These are phyloP conservation scores for Drosophila paucipuncta DNA, from an alignment of 2,888 invertebrate genomes.

Conservation along the genomic window DNA sequence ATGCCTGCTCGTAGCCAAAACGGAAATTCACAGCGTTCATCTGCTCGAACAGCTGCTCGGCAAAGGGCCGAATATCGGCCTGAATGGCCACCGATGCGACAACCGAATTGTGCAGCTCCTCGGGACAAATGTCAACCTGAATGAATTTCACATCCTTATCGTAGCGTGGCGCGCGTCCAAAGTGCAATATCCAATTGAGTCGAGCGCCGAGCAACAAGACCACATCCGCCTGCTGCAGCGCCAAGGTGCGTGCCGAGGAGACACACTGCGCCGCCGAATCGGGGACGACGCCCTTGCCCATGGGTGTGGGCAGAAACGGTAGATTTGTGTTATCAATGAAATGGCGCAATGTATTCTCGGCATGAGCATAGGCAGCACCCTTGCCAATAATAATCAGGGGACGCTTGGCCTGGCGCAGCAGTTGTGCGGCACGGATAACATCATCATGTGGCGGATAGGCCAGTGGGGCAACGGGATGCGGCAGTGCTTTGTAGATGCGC, in stretches of 20 bases:
- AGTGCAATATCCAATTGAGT: conserved; percentile 99
- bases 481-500: conserved; percentile 82
- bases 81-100: conserved; percentile 92
- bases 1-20: conserved; percentile 87
- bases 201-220: conserved; percentile 95
- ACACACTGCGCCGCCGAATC: conserved; percentile 91
- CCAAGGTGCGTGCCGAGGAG: conserved; percentile 94
- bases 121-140: conserved; percentile 95
- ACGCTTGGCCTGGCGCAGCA: conserved; percentile 90
- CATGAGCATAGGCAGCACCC: conserved; percentile 93
- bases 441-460: conserved; percentile 90
- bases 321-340: conserved; percentile 90
- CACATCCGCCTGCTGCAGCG: conserved; percentile 95
- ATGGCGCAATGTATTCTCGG: conserved; percentile 90
- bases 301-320: conserved; percentile 97
- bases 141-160: conserved; percentile 93
- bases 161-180: conserved; percentile 95
- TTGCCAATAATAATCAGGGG: conserved; percentile 97
- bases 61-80: conserved; percentile 92
- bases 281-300: conserved; percentile 94
- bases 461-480: conserved; percentile 87
- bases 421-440: conserved; percentile 89
- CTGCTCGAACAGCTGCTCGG: conserved; percentile 87
- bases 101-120: conserved; percentile 97
- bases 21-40: conserved; percentile 88